Base-by-base conservation (phyloP, 2,888 invertebrate genomes). In the Caenorhabditis becei region DNA sequence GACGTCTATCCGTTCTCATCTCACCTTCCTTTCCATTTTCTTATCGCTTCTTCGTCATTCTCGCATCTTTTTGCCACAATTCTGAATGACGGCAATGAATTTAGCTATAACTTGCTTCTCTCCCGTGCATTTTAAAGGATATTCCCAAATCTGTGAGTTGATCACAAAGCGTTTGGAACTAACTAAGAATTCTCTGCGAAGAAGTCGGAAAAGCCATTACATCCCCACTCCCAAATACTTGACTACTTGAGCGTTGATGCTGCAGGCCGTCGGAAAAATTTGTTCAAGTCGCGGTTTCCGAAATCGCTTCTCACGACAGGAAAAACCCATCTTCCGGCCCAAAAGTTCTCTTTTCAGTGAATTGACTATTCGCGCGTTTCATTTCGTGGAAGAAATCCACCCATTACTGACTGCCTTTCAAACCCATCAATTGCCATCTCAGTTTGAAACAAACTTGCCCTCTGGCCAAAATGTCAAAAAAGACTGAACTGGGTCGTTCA, bases 301-400 rank as follows among this genome's bases (percentile, higher is more conserved):
- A 78, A 78, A 41, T 59, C 18, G 26, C 32, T 23, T 75, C 65
- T 71, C 80, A 80, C 80, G 80, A 80, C 80, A 80, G 80, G 80
- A 80, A 80, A 72, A 69, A 37, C 69, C 26, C 63, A 51, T 74
- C 67, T 74, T 80, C 80, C 80, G 80, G 80, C 74, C 51, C 37
- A 74, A 70, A 71, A 72, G 54, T 74, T 71, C 66, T 63, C 49
- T 78, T 72, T 65, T 47, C 72, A 72, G 56, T 74, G 58, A 65
- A 74, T 74, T 51, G 65, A 41, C 59, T 65, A 66, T 74, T 74
- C 65, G 51, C 65, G 41, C 65, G 41, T 65, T 49, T 66, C 59
- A 35, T 74, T 65, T 65, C 47, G 47, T 18, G 5, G 10, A n/a
- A n/a, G 47, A 47, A 47, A 47, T 28, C 51, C 65, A 47, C 51